Base-by-base conservation (phyloP, 2,797 vertebrate genomes). In the Chiroxiphia lanceolata region DNA sequence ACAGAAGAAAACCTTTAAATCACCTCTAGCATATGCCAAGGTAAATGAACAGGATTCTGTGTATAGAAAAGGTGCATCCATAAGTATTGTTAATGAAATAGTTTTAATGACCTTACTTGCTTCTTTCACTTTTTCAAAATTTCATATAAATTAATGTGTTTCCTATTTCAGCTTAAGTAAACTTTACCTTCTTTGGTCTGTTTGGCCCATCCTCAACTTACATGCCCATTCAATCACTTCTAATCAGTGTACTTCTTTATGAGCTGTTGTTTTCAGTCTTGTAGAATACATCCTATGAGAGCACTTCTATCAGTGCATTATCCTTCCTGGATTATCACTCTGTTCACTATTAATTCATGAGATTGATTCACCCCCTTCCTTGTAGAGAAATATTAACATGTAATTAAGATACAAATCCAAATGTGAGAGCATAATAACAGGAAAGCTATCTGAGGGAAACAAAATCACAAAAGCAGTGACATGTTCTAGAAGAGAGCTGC, bases 341-440 rank as follows among this genome's bases (percentile, higher is more conserved):
- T 4, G 50, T 90, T 85, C 94, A 63, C 64, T 95, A 83, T 97
- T 81, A 91, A 92, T 63, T 95, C 91, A 89, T 94, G 38, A 94
- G 77, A 90, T 61, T 83, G 71, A 70, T 75, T 95, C 76, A 82
- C 57, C 89, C 69, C 54, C 88, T 94, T 77, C 74, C 93, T 68
- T 74, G 59, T 67, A 64, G 33, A 83, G 71, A 94, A 89, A 89
- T 95, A 92, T 91, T 95, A 95, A 79, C 87, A 77, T 82, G 34
- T 90, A 95, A 93, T 89, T 95, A 76, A 96, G 82, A 87, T 93
- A 89, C 80, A 95, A 87, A 72, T 96, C 82, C 87, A 63, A 97
- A 61, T 94, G 68, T 93, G 60, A 87, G 81, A 79, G 87, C 71
- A 90, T 95, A 95, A 76, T 94, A 93, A 83, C 67, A 89, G 87